Evolutionary conservation across 2,113 vertebrate species (phyloP).

Genomic region (Myotis brandtii): DNA sequence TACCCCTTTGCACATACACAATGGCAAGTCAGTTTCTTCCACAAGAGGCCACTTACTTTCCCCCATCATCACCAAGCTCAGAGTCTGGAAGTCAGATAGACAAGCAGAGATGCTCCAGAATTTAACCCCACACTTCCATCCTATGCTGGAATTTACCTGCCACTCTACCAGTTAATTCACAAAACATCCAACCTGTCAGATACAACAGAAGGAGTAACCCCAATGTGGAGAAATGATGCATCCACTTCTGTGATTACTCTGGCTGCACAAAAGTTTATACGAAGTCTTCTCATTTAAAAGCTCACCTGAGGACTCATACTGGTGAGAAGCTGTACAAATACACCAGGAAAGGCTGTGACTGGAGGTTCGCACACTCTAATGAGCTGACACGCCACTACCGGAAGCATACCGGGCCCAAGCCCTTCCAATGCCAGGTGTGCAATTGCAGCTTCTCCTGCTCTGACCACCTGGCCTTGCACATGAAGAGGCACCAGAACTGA

Average conservation of each 20-base stretch:
- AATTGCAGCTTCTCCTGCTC: constrained; percentile 97
- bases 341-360: constrained; percentile 97
- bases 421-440: constrained; percentile 96
- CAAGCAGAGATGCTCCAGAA: constrained; percentile 94
- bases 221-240: constrained; percentile 95
- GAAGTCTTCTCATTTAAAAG: constrained; percentile 98
- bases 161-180: constrained; percentile 87
- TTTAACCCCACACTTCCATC: constrained; percentile 94
- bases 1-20: constrained; percentile 88
- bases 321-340: constrained; percentile 98
- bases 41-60: constrained; percentile 92
- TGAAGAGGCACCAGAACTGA: constrained; percentile 98
- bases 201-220: constrained; percentile 96
- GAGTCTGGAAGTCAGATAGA: constrained; percentile 95
- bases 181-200: constrained; percentile 87
- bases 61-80: constrained; percentile 95
- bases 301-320: constrained; percentile 97
- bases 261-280: constrained; percentile 98
- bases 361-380: constrained; percentile 97
- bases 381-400: constrained; percentile 98
- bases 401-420: constrained; percentile 97
- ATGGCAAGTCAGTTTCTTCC: constrained; percentile 88
- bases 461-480: constrained; percentile 97
- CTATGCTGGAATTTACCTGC: constrained; percentile 90
- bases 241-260: constrained; percentile 96